Evolutionary conservation across 2,888 invertebrate genomes (phyloP), one percentile per base, ranked within the genome.

Genomic region (Hirtodrosophila histrioides): DNA sequence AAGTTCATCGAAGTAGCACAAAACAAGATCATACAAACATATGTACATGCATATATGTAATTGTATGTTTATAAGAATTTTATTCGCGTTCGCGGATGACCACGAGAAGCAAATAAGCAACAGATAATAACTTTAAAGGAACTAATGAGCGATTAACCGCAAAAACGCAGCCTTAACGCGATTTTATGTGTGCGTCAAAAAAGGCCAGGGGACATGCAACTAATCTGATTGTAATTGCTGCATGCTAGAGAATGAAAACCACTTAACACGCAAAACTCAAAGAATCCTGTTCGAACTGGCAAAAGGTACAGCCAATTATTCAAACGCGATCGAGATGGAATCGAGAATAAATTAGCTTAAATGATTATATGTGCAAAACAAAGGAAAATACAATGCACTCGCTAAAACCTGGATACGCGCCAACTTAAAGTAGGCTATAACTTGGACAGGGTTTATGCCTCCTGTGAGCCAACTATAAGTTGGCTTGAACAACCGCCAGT

Each of bases 211-310:
- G 24, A 40, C 85, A 72, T 66, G 81, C 67, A 84, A 69, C 84
- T 81, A 81, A 80, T 84, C 82, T 75, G 80, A 78, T 84, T 80
- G 85, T 80, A 80, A 80, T 84, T 84, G 80, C 67, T 51, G 75
- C 78, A 63, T 75, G 75, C 78, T 75, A 75, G 82, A 75, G 62
- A 60, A 44, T 29, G 43, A 55, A 72, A 56, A 37, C 36, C 36
- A 24, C 54, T 61, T 37, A 45, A 64, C 78, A 81, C 75, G 78
- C 78, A 75, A 72, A 65, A 78, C 54, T 23, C 53, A 58, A 48
- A 49, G 39, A 56, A 35, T 39, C 56, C 39, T 57, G 36, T 31
- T 44, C 45, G 39, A 67, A 45, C 56, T 66, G 43, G 54, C 48
- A 27, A 27, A 60, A 64, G 53, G 78, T 53, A 69, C 40, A 50